Evolutionary conservation across 2,888 invertebrate species (phyloP), one percentile per base, ranked within the genome.

Genomic region (Blomia tropicalis): DNA sequence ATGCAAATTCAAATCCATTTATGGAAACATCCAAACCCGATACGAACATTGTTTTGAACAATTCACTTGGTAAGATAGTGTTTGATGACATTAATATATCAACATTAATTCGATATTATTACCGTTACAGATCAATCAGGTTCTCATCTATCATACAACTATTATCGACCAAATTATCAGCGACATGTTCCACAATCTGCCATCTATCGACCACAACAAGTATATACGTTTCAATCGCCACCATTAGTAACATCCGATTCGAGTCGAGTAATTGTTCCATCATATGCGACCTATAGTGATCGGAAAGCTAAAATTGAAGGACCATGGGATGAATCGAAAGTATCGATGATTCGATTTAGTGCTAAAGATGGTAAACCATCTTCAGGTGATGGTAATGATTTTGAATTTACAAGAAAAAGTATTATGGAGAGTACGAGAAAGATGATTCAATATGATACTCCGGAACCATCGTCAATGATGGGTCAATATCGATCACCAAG

Each of bases 401-500:
- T n/a, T n/a, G n/a, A n/a, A n/a, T n/a, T n/a, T n/a, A 22, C 22
- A 11, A 7, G 51, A 19, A n/a, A 47, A 11, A 14, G 11, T 7
- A 14, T 47, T 7, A 47, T 22, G 22, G 51, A 47, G 51, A 47
- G 7, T 11, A 7, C 7, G 23, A 7, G 51, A 7, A 47, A 47
- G 22, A n/a, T 47, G 51, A 47, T 47, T 47, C 51, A 47, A 19
- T 47, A 47, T 47, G 51, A 47, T 7, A 14, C 7, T 7, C 51
- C 51, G 22, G 51, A 47, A 11, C 36, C 17, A 17, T 36, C 36
- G 7, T 7, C 7, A 17, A 36, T 17, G 22, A n/a, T n/a, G n/a
- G n/a, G n/a, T n/a, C 51, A 47, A n/a, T 47, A 47, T 27, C 51
- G 51, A 47, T 11, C 11, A 22, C 56, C 56, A 2, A 31, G 56